phyloP scores from a whole-genome alignment of 2,113 vertebrate genomes.

The Aepyceros melampus region DNA sequence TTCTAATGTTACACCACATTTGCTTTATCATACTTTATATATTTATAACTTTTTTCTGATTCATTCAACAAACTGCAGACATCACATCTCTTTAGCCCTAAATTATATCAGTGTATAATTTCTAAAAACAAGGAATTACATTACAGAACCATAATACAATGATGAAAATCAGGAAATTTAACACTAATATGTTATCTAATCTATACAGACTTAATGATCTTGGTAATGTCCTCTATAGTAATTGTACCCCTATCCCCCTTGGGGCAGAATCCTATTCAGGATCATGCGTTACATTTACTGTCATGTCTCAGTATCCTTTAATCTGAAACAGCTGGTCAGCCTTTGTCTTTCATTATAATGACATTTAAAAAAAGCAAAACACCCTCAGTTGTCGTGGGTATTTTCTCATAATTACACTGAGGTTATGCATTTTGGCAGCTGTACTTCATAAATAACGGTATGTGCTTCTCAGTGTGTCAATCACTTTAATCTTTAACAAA shows the following conservation, averaged over 20 bases:
- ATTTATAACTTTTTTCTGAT: background rate
- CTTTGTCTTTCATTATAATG: background rate
- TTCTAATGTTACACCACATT: background rate
- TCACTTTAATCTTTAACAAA: background rate
- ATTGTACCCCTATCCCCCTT: background rate
- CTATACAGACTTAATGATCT: background rate
- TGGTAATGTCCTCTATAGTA: background rate
- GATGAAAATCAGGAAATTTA: background rate
- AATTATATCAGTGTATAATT: background rate
- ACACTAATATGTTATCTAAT: background rate
- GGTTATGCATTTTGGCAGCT: background rate
- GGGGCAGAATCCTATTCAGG: background rate
- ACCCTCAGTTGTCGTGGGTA: background rate
- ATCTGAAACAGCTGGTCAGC: background rate
- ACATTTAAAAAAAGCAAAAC: background rate
- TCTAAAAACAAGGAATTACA: constrained; percentile 3
- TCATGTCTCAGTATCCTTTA: background rate
- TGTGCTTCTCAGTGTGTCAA: background rate
- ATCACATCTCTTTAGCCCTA: background rate
- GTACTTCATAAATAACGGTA: background rate
- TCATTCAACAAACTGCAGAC: background rate
- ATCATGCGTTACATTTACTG: background rate
- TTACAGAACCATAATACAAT: background rate
- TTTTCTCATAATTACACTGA: background rate
- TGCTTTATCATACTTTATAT: background rate